phyloP scores from a whole-genome alignment of 2,797 vertebrate species.

The Schizopygopsis malacanthus region DNA sequence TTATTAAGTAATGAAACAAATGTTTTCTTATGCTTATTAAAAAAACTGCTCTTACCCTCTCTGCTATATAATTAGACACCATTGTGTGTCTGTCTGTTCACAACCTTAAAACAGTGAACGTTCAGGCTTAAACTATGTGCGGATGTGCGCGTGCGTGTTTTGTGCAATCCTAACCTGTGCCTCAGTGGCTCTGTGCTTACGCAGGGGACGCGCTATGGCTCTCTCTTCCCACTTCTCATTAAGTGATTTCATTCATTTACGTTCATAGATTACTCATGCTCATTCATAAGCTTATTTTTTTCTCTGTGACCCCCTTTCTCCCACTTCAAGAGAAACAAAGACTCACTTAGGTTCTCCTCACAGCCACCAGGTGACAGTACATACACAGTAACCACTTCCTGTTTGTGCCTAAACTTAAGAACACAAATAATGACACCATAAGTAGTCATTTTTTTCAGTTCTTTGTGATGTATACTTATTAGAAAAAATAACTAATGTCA shows the following conservation, averaged over 20 bases:
- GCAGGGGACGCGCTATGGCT: not conserved
- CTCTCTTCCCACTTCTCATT: not conserved
- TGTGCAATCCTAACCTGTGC: not conserved
- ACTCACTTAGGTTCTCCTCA: not conserved
- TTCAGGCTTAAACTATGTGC: not conserved
- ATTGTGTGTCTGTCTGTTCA: slow-evolving; percentile 6
- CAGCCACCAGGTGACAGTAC: slow-evolving; percentile 53
- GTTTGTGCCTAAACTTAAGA: not conserved
- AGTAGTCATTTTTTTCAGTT: not conserved
- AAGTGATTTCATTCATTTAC: not conserved
- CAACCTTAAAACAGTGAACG: not conserved
- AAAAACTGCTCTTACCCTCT: not conserved
- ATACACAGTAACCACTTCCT: slow-evolving; percentile 6
- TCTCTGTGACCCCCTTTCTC: not conserved
- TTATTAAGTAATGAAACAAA: not conserved
- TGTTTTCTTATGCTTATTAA: not conserved
- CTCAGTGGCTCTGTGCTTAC: not conserved
- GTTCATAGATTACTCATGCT: slow-evolving; percentile 8
- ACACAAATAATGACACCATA: too few relatives aligned
- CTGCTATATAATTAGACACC: not conserved
- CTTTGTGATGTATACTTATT: not conserved
- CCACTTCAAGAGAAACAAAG: not conserved
- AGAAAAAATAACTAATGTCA: not conserved
- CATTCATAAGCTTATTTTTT: not conserved
- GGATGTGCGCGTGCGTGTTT: slow-evolving; percentile 18